Evolutionary conservation across 2,113 vertebrate species (phyloP), one percentile per base, ranked within the genome.

Genomic region (Phoxinus phoxinus): DNA sequence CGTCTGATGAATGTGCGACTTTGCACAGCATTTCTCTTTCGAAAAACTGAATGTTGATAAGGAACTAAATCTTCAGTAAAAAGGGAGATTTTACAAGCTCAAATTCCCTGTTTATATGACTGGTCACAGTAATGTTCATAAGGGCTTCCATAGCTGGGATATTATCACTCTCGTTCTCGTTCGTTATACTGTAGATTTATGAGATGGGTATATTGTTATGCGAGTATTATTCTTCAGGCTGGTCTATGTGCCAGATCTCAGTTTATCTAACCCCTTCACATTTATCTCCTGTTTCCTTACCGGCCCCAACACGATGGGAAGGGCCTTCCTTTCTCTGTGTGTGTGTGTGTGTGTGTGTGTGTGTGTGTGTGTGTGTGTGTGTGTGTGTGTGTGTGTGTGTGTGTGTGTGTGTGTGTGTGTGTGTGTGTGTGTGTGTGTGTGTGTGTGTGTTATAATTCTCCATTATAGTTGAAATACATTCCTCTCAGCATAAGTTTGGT

Each of bases 201-300:
- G 73, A 61, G 87, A 83, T 63, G 37, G 67, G 76, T 73, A 73
- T 73, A 41, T 78, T 51, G 73, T 74, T 44, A 63, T 83, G 63
- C 11, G 87, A 78, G 30, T 79, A 65, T 23, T 84, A 83, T 83
- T 88, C 84, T 83, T 83, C 51, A 74, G 80, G 74, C 63, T 71
- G 78, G 48, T 51, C 59, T 71, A 58, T 85, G 46, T 79, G 84
- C 80, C 85, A 71, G 61, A 85, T 63, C 79, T 77, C 23, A 51
- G 84, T 85, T 88, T 85, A 85, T 88, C 84, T 83, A 86, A 85
- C 79, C 84, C 35, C 80, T 81, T 83, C 80, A 88, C 84, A 85
- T 81, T 77, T 85, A 72, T 81, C 87, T 88, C 86, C 73, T 86
- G 87, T 86, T 88, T 85, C 84, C 87, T 77, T 73, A 83, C 53